Evolutionary conservation across 2,113 vertebrate genomes (phyloP), one percentile per base, ranked within the genome.

Genomic region (Hippocampus guttulatus): DNA sequence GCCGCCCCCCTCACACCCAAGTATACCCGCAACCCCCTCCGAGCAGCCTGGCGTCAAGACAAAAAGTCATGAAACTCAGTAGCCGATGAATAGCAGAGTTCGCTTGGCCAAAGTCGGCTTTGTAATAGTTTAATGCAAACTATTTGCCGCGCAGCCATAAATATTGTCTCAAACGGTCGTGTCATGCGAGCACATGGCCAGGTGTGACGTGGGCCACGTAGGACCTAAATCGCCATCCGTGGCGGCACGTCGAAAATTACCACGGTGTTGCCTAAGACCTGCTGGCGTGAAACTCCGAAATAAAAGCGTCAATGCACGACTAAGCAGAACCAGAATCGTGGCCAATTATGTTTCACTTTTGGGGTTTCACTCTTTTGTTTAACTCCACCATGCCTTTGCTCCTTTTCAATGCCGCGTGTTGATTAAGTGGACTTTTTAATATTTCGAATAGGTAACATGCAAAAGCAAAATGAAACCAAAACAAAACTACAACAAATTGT

Each of bases 231-330:
- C 69, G 65, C 41, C 41, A 82, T 75, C 78, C 84, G 83, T 85
- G 88, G 75, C 65, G 75, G 91, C 89, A 91, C 75, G 86, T 62
- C 66, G 77, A 80, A 30, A 30, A 30, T 92, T 92, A 87, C 60
- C 92, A 92, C 90, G 92, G 91, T 91, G 81, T 90, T 88, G 88
- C 89, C 86, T 86, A 81, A 72, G 57, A 87, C 70, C 79, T 76
- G 77, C 65, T 83, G 91, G 90, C 91, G 85, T 93, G 92, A 94
- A 92, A 93, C 80, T 38, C n/a, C 64, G 12, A 60, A 30, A 85
- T 85, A 91, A 91, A 92, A 85, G 86, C 64, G 2, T 88, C 68
- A 78, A 86, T 77, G 84, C 23, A 68, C 43, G 60, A 82, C 58
- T 67, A 33, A 74, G 40, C 64, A 54, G 76, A 69, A 76, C 64